Evolutionary conservation across 2,888 invertebrate genomes (phyloP), one percentile per base, ranked within the genome.

Genomic region (Sycophila texana): DNA sequence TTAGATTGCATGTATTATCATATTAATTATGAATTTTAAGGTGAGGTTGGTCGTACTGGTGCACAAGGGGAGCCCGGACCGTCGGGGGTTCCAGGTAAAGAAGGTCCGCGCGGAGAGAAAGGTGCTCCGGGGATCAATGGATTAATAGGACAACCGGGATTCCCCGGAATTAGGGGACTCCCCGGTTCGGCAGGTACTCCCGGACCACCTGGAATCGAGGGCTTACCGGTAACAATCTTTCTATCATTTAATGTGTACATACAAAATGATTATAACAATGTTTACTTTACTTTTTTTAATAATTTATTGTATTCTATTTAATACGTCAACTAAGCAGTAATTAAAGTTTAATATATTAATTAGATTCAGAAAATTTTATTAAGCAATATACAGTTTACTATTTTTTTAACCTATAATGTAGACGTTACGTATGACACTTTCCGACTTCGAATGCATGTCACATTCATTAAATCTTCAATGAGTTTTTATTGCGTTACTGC

Each of bases 61-160:
- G 93, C 93, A 84, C 92, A 95, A 0, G 96, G 96, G 49, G 96
- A 96, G 86, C 92, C 93, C 3, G 97, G 96, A 2, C 92, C 94
- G 0, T 92, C 94, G 22, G 96, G 97, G 0, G 91, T 93, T 16
- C 91, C 95, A n/a, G 97, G 96, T 14, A 94, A 94, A 89, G 96
- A 96, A 88, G 97, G 97, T 3, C 89, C 92, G n/a, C 92, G 94
- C 0, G 96, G 96, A 55, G 96, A 96, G 84, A 96, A 96, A 86
- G 97, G 97, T 39, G 93, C 93, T 55, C 91, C 93, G 61, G 97
- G 97, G 18, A 92, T 94, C 75, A 89, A 92, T 14, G 96, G 96
- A n/a, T 89, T 93, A 1, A 90, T 94, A 4, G 96, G 96, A 0
- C 93, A 94, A 1, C 95, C 96, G 86, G 97, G 97, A 4, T 96